Base-by-base conservation (phyloP, 2,113 vertebrate genomes). In the Pionites leucogaster region DNA sequence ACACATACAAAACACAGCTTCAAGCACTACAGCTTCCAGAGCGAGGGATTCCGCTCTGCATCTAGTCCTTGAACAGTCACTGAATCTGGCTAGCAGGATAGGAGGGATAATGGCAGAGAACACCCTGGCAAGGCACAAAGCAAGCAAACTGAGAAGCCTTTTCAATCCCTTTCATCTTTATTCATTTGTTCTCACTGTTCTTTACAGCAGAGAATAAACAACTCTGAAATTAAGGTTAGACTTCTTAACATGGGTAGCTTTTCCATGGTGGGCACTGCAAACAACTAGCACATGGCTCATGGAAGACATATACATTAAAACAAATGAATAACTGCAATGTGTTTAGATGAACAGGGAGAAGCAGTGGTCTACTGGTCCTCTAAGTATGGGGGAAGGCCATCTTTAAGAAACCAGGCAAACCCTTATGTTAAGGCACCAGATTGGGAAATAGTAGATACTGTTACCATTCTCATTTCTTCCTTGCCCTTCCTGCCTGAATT, bases 211-310 rank as follows among this genome's bases (percentile, higher is more conserved):
- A 3, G 41, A 85, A 83, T 19, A 57, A 88, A 49, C 18, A 62
- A 2, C 3, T 8, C 50, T 67, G 41, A 79, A 74, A 76, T 39
- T 33, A 65, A 62, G 44, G 24, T 52, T 69, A 68, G 49, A 10
- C 28, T 88, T 75, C 55, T 76, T 57, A 77, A 74, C 9, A 15
- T 3, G 17, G 22, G 18, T 15, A 25, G 11, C 41, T 84, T 70
- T 50, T 52, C 57, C 57, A 25, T 0, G 1, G 29, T 42, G n/a
- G 29, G 22, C 57, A 67, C 46, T 27, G 37, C 49, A 69, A 77
- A 70, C 46, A 76, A 7, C 31, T n/a, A 35, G 23, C 25, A 84
- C 0, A 0, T 2, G 3, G 20, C 42, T 91, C 14, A 15, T 25
- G 24, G 75, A 88, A 83, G 35, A 49, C 47, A 76, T 9, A 35